Conservation (phyloP, 2,797 vertebrate genomes). For the Diceros bicornis region DNA sequence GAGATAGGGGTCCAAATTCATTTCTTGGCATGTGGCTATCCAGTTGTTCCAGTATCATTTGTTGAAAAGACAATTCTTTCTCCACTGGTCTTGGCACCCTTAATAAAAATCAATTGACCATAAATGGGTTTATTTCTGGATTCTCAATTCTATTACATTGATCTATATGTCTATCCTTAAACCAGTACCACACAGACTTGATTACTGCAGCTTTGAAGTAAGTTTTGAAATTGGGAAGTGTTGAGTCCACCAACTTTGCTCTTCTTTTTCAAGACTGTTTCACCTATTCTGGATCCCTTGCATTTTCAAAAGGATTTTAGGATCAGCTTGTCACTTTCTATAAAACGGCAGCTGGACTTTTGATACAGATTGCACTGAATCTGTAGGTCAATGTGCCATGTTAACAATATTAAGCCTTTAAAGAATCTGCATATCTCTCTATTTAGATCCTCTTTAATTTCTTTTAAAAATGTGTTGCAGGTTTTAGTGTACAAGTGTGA, state of each 20-base stretch:
- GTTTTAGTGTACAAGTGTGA: not conserved
- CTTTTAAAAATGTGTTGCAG: not conserved
- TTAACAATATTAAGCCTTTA: not conserved
- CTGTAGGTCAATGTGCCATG: not conserved
- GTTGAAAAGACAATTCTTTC: not conserved
- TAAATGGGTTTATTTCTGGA: not conserved
- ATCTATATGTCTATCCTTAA: not conserved
- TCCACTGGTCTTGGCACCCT: not conserved
- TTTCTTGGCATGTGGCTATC: not conserved
- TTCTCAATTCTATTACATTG: not conserved
- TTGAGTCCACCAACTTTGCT: not conserved
- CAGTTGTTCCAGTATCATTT: not conserved
- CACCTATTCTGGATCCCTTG: not conserved
- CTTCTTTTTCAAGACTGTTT: not conserved
- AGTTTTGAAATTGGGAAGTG: not conserved
- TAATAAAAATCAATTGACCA: not conserved
- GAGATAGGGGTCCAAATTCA: not conserved
- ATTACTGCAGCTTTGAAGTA: not conserved
- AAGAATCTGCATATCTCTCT: not conserved
- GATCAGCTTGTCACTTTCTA: not conserved
- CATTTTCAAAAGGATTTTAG: not conserved
- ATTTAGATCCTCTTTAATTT: slow-evolving; percentile 36
- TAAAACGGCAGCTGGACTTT: not conserved
- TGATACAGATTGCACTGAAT: not conserved
- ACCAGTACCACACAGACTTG: not conserved